phyloP scores from a whole-genome alignment of 2,797 vertebrate genomes.

The Arnoldichthys spilopterus region DNA sequence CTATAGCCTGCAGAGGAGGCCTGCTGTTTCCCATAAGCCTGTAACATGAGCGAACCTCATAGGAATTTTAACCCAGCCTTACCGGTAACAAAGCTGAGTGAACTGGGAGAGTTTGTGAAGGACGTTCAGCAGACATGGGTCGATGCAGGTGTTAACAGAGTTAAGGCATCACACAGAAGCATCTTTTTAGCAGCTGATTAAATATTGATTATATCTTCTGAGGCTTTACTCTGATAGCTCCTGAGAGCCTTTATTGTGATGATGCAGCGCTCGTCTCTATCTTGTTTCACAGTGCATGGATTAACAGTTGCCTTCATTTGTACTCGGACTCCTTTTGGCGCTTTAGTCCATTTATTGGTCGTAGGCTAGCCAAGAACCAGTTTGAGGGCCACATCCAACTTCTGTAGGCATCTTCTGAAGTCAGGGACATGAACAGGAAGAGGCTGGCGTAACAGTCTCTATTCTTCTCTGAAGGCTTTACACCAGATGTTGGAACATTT shows the following conservation, averaged over 20 bases:
- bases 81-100: background rate
- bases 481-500: background rate
- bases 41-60: background rate
- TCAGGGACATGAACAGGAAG: background rate
- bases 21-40: constrained; percentile 1
- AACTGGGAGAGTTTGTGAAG: background rate
- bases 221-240: background rate
- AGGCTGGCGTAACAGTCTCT: background rate
- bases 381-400: too few species aligned
- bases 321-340: too few species aligned
- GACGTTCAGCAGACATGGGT: constrained; percentile 25
- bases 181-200: constrained; percentile 36
- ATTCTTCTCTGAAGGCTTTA: background rate
- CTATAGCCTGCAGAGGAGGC: background rate
- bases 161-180: constrained; percentile 33
- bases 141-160: constrained; percentile 42
- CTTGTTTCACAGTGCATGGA: background rate
- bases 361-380: background rate
- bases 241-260: constrained; percentile 8
- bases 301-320: background rate
- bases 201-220: constrained; percentile 35
- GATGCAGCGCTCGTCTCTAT: background rate
- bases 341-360: too few species aligned
- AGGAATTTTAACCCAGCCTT: background rate
- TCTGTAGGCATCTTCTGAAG: too few species aligned